phyloP scores from a whole-genome alignment of 2,113 vertebrate genomes.

The Osmerus eperlanus region DNA sequence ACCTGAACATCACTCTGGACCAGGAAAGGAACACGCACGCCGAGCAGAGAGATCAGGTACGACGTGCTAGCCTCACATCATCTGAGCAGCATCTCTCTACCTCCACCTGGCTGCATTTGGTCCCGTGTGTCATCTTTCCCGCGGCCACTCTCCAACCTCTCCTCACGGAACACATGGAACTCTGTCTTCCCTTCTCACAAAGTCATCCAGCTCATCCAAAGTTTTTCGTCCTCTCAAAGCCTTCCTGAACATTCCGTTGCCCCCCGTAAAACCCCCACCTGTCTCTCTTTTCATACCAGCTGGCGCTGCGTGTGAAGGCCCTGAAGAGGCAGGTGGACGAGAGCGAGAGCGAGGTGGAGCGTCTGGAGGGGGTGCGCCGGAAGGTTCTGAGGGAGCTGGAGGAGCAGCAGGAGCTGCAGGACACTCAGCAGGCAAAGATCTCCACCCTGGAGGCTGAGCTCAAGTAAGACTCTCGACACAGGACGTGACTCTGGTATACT shows the following conservation, averaged over 20 bases:
- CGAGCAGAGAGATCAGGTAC: conserved; percentile 91
- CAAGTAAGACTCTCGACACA: conserved; percentile 51
- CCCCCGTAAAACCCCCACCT: conserved; percentile 3
- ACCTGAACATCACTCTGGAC: conserved; percentile 86
- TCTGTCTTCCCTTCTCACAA: not conserved
- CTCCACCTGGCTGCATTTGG: too few relatives aligned
- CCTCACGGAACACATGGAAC: not conserved
- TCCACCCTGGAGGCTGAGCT: conserved; percentile 80
- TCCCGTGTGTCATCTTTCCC: not conserved
- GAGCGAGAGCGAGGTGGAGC: conserved; percentile 90
- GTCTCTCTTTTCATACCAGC: conserved; percentile 63
- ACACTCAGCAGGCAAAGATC: conserved; percentile 81
- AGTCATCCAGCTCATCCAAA: not conserved
- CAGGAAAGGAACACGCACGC: conserved; percentile 83
- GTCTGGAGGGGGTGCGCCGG: conserved; percentile 82
- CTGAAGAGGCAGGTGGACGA: conserved; percentile 92
- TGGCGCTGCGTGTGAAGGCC: conserved; percentile 87
- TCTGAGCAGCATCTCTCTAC: not conserved
- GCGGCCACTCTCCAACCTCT: not conserved
- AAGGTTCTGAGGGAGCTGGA: conserved; percentile 88
- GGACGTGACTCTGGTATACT: too few relatives aligned
- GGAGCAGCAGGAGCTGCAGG: conserved; percentile 87
- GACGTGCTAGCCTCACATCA: not conserved
- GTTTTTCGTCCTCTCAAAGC: not conserved
- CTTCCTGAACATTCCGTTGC: conserved; percentile 32